Percentiles rank a stretch among this genome's conserved stretches.
These are phyloP conservation scores for Tamias sibiricus DNA, from an alignment of 2,113 vertebrate genomes.

Conservation along the genomic window DNA sequence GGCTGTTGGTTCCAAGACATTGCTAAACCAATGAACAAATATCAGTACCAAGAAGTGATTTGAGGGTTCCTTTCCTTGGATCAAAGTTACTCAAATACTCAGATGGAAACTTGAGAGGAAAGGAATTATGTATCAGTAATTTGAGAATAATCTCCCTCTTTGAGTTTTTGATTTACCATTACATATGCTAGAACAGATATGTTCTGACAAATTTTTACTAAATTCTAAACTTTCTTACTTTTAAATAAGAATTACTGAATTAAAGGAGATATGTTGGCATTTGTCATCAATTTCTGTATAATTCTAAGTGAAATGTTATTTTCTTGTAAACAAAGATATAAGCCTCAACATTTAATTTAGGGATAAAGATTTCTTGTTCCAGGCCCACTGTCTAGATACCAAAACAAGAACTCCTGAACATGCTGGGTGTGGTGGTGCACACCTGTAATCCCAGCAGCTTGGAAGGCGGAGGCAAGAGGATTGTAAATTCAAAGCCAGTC, in stretches of 20 bases:
- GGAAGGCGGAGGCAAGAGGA: too few species aligned
- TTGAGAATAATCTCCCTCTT: not conserved
- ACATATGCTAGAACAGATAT: not conserved
- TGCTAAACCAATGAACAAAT: not conserved
- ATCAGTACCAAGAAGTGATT: not conserved
- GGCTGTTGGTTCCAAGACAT: not conserved
- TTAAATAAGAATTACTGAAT: slow-evolving; percentile 34
- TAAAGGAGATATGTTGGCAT: not conserved
- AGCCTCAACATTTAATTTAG: slow-evolving; percentile 12
- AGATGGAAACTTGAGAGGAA: slow-evolving; percentile 23
- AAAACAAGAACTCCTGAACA: not conserved
- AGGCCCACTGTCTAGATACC: not conserved
- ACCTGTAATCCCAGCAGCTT: too few species aligned
- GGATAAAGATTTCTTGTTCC: not conserved
- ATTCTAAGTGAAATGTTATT: not conserved
- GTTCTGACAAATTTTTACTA: slow-evolving; percentile 39
- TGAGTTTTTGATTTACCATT: not conserved
- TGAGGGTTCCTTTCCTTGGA: not conserved
- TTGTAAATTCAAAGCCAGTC: too few species aligned
- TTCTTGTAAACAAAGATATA: slow-evolving; percentile 26
- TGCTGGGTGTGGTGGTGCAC: too few species aligned
- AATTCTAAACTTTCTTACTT: not conserved
- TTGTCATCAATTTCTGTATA: not conserved
- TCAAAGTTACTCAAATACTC: not conserved
- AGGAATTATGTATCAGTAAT: slow-evolving; percentile 11